Evolutionary conservation across 2,797 vertebrate species (phyloP).

Genomic region (Periparus ater): DNA sequence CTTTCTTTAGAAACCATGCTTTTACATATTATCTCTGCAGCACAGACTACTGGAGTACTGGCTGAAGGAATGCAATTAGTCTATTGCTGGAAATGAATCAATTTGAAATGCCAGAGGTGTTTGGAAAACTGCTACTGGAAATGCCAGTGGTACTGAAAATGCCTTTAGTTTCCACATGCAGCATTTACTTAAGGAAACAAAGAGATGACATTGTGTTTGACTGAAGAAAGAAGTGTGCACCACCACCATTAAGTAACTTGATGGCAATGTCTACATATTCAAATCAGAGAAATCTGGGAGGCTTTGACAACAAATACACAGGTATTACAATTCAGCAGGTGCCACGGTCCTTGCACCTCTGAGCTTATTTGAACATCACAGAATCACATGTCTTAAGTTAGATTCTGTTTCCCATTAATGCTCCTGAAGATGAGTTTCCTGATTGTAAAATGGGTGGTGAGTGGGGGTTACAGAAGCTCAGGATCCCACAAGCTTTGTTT

Average conservation of each 20-base stretch:
- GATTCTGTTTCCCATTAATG: not conserved
- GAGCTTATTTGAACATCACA: not conserved
- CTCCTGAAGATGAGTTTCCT: not conserved
- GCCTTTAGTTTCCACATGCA: not conserved
- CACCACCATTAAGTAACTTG: not conserved
- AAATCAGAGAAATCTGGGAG: not conserved
- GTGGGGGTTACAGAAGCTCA: not conserved
- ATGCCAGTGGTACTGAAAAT: not conserved
- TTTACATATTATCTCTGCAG: constrained; percentile 23
- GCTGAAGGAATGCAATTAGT: constrained; percentile 19
- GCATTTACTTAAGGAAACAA: not conserved
- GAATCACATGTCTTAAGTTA: not conserved
- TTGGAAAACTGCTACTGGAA: constrained; percentile 28
- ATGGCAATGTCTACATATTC: not conserved
- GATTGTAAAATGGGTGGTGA: not conserved
- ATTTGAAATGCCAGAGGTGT: constrained; percentile 37
- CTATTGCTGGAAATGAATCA: constrained; percentile 11
- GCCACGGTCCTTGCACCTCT: not conserved
- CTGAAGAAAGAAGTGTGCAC: not conserved
- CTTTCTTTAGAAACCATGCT: not conserved
- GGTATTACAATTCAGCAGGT: not conserved
- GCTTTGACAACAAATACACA: not conserved
- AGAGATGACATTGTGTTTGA: not conserved
- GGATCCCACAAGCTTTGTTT: not conserved
- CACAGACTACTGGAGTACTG: not conserved